Percentiles rank a stretch among this genome's conserved stretches.
Conservation (phyloP, 2,113 vertebrate species). For the Boleophthalmus pectinirostris region DNA sequence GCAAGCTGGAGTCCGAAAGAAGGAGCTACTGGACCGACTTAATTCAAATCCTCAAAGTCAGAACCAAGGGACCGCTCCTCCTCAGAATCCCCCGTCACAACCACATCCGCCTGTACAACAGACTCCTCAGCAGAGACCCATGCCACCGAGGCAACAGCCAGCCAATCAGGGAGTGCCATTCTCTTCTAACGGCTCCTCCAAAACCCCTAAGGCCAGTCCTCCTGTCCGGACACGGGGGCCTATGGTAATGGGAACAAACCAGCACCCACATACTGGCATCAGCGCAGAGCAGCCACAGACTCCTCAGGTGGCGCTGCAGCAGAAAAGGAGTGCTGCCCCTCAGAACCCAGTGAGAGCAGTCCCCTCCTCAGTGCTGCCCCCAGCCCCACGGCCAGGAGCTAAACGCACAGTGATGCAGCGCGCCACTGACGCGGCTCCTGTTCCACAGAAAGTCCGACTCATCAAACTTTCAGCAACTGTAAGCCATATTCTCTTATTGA, state of each 20-base stretch:
- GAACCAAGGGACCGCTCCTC: constrained; percentile 41
- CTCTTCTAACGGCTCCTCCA: constrained; percentile 49
- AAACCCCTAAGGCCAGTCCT: constrained; percentile 33
- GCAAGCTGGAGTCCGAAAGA: constrained; percentile 93
- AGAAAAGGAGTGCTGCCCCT: constrained; percentile 53
- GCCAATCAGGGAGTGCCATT: constrained; percentile 45
- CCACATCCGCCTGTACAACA: constrained; percentile 38
- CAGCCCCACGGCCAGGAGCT: constrained; percentile 78
- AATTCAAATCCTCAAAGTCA: constrained; percentile 73
- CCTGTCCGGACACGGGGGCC: constrained; percentile 72
- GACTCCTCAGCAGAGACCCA: constrained; percentile 25
- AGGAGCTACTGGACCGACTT: constrained; percentile 88
- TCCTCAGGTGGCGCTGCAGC: constrained; percentile 23
- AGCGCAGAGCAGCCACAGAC: constrained; percentile 46
- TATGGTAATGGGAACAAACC: constrained; percentile 47
- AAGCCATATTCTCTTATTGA: constrained; percentile 71
- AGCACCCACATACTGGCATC: constrained; percentile 58
- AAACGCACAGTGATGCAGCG: constrained; percentile 98
- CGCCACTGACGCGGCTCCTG: constrained; percentile 77
- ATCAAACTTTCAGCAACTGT: constrained; percentile 92
- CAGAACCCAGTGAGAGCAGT: constrained; percentile 51
- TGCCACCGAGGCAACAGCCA: constrained; percentile 30
- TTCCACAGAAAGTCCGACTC: constrained; percentile 90
- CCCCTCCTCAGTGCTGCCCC: constrained; percentile 64
- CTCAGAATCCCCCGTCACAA: constrained; percentile 30